These are phyloP conservation scores for Xenopus tropicalis DNA, from an alignment of 2,113 vertebrate species.

Conservation along the genomic window DNA sequence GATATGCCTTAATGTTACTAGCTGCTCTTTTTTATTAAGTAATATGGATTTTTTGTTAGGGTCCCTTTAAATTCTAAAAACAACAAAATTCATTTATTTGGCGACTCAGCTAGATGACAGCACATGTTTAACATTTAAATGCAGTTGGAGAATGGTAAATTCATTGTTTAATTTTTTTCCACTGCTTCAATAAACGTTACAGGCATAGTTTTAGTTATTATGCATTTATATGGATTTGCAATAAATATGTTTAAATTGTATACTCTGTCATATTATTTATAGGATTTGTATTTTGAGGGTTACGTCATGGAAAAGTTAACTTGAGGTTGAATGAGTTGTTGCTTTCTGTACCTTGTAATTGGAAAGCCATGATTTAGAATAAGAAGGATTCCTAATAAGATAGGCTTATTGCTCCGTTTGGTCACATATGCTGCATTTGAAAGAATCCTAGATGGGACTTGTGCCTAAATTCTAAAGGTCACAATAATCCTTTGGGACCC, in stretches of 20 bases:
- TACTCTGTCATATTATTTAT: not conserved
- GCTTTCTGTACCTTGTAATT: not conserved
- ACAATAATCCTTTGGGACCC: too few species aligned
- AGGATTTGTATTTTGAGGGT: not conserved
- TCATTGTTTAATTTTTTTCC: constrained; percentile 3
- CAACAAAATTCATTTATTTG: too few species aligned
- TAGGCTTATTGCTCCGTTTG: not conserved
- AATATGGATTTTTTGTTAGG: too few species aligned
- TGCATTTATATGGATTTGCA: constrained; percentile 6
- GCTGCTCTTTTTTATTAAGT: too few species aligned
- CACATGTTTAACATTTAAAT: constrained; percentile 11
- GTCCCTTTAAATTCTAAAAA: too few species aligned
- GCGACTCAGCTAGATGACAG: not conserved
- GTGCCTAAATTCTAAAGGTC: too few species aligned
- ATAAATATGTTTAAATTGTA: not conserved
- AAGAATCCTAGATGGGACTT: too few species aligned
- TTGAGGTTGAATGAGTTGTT: constrained; percentile 1
- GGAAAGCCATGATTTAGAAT: not conserved
- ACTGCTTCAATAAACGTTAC: not conserved
- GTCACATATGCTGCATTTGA: too few species aligned
- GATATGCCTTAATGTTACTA: too few species aligned
- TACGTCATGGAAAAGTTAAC: constrained; percentile 8
- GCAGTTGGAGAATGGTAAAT: not conserved
- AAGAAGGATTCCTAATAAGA: not conserved
- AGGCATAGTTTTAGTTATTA: not conserved